Base-by-base conservation (phyloP, 2,888 invertebrate genomes). In the Leucophora obtusa region DNA sequence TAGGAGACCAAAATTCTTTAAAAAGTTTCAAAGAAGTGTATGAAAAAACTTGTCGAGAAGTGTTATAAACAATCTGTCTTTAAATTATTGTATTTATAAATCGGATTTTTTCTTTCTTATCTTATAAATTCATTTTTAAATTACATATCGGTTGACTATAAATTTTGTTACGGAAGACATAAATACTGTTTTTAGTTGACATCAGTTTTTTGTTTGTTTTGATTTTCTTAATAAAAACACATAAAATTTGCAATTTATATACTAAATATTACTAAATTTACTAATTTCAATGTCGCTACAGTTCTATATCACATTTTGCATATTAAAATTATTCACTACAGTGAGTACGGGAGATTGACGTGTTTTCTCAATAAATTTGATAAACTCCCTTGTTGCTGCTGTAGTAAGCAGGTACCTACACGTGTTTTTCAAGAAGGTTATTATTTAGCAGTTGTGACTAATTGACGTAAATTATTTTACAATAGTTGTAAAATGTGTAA, bases 281-380 rank as follows among this genome's bases (percentile, higher is more conserved):
- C 43, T 54, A 63, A 65, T 58, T 79, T 70, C 79, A 79, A 79
- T 79, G 79, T 70, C 79, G 65, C 21, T 53, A 63, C 58, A 79
- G 50, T 53, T 73, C 63, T 51, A 79, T 51, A 70, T 79, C 70
- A 65, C 73, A 70, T 63, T 63, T 65, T 74, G 79, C 79, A 74
- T 79, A 79, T 74, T 79, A 79, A 79, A 66, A 65, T 74, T 35
- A 35, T 14, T 24, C 53, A 21, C 9, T 21, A 53, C 38, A n/a
- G 43, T 17, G 51, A 54, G n/a, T 21, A 38, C 60, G 3, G 14
- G 21, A 6, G 24, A 38, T 8, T 47, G 15, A 35, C 35, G 8
- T 56, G 10, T 11, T n/a, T n/a, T 47, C 43, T 47, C 43, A n/a
- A n/a, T 38, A 38, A 28, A 5, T 38, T 10, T 14, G 11, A n/a